Evolutionary conservation across 1,140 invertebrate species (phyloP), one percentile per base, ranked within the genome.

Genomic region (Nylanderia fulva): DNA sequence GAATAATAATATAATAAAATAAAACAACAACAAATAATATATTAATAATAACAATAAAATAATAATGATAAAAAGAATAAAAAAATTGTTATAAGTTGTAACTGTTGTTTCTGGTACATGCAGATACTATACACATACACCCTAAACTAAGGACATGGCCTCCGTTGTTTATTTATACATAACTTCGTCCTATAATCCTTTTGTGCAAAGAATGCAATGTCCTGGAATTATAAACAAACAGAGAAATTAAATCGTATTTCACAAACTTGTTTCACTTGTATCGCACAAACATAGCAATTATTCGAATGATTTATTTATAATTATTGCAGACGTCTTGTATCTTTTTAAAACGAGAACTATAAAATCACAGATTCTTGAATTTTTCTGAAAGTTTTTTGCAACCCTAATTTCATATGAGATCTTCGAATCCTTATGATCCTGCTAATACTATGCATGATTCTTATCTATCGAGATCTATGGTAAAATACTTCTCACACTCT

Each of bases 71-170:
- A 86, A 76, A 64, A 42, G 42, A 87, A 85, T 85, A 90, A 87
- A 89, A 89, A 36, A 63, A 87, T 90, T 89, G 88, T 90, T 90
- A 89, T 89, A 90, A 90, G 85, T 89, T 89, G 88, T 82, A 89
- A 89, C 75, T 87, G 80, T 89, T 90, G 88, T 87, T 89, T 90
- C 89, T 89, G 85, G 88, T 90, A 90, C 85, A 77, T 72, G 85
- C 88, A 85, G 71, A 77, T 84, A 89, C 68, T 84, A 56, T 77
- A 75, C 29, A 79, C 39, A 64, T 18, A 52, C 18, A 54, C 8
- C 15, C 24, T 52, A 56, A 79, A 58, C 60, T 79, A 72, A 45
- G 9, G 48, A 61, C 48, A 85, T 71, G 71, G 61, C 69, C 72
- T 58, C 39, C 36, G 60, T 24, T 74, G 39, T 88, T 88, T 61